Percentiles rank a stretch among this genome's conserved stretches.
These are phyloP conservation scores for Eupeodes luniger DNA, from an alignment of 2,888 invertebrate genomes.

Conservation along the genomic window DNA sequence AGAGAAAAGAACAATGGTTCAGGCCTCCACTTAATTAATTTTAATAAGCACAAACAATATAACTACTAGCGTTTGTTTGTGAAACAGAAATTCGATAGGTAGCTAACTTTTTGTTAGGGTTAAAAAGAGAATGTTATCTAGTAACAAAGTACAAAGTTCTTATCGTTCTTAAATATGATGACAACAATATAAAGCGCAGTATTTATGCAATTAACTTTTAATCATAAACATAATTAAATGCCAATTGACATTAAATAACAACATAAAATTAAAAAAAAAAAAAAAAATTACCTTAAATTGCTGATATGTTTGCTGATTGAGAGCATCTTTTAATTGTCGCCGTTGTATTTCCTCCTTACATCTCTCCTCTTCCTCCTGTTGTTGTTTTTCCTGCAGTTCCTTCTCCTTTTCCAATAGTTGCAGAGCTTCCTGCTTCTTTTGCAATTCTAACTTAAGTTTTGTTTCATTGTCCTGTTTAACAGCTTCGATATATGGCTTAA, in stretches of 20 bases:
- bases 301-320: conserved; percentile 96
- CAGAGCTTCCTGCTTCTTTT: conserved; percentile 78
- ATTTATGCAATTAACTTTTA: too few relatives aligned
- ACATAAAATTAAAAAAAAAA: conserved; percentile 11
- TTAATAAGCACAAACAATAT: too few relatives aligned
- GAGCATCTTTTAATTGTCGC: conserved; percentile 96
- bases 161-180: too few relatives aligned
- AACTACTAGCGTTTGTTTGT: too few relatives aligned
- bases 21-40: too few relatives aligned
- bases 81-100: too few relatives aligned
- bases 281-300: conserved; percentile 88
- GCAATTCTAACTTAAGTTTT: conserved; percentile 86
- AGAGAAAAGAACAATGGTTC: too few relatives aligned
- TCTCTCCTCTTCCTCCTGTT: conserved; percentile 78
- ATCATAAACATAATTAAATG: too few relatives aligned
- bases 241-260: background rate
- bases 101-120: too few relatives aligned
- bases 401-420: conserved; percentile 85
- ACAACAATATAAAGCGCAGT: too few relatives aligned
- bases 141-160: too few relatives aligned
- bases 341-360: conserved; percentile 82
- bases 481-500: conserved; percentile 95
- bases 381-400: conserved; percentile 85
- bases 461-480: conserved; percentile 94
- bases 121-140: too few relatives aligned